Base-by-base conservation (phyloP, 2,797 vertebrate genomes). In the Sebastiscus albofasciatus region DNA sequence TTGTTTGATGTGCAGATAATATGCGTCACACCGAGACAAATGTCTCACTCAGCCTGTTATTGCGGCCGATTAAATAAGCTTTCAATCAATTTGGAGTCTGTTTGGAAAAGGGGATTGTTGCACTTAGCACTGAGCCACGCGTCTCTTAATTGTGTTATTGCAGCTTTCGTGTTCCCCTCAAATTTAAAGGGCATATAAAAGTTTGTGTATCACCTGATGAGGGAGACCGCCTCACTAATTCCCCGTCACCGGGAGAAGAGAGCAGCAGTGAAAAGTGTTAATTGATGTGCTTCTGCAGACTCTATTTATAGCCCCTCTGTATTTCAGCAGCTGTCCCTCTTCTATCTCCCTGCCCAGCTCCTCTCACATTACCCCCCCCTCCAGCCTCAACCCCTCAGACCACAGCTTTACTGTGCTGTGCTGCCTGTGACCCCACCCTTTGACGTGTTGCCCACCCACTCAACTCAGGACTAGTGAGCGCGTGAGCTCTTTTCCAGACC, bases 271-370 rank as follows among this genome's bases (percentile, higher is more conserved):
- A 75, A 49, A 82, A 66, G 82, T 64, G 74, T 71, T 85, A 90
- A 88, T 87, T 85, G 81, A 82, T 79, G 84, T 82, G 59, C 82
- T 75, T 82, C 68, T 84, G 81, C 87, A 88, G 73, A 52, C 59
- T 76, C 90, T 95, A 94, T 95, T 94, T 85, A 89, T 94, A 93
- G 75, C 73, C 79, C 20, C 76, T 69, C 58, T 88, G 89, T 92
- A 79, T 87, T 88, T 82, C 86, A 83, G 92, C 94, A 94, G 94
- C 94, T 94, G 94, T 92, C 90, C 87, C 88, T 85, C 77, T 79
- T 84, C 89, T 71, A 75, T 84, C 82, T 79, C 83, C 73, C 80
- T 72, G 59, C 71, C 78, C 49, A 67, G 78, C 72, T 80, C 83
- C 80, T 91, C 90, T 94, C 90, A 89, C 73, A 83, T 93, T 94